phyloP scores from a whole-genome alignment of 2,888 invertebrate species.

The Eristalis arbustorum region DNA sequence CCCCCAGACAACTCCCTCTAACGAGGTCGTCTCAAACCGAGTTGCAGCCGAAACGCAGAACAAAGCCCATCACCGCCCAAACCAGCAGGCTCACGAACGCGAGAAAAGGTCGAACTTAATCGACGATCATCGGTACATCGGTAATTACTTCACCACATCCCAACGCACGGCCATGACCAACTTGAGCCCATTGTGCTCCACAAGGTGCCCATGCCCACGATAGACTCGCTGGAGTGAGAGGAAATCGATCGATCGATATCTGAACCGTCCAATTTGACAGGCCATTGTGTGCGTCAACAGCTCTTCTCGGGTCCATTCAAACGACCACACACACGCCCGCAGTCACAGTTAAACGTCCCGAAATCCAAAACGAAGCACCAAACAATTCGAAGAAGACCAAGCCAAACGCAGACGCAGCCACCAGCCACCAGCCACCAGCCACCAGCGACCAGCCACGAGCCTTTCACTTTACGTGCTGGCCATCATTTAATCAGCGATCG shows the following conservation, averaged over 20 bases:
- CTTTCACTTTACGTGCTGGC: constrained; percentile 63
- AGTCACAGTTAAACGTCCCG: not conserved
- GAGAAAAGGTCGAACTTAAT: not conserved
- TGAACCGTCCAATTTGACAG: not conserved
- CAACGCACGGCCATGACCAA: not conserved
- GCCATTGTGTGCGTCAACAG: not conserved
- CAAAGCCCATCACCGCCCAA: not conserved
- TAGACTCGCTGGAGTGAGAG: not conserved
- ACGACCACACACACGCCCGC: not conserved
- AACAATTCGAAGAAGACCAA: not conserved
- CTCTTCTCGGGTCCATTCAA: not conserved
- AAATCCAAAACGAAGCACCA: not conserved
- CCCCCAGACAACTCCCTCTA: too few relatives aligned
- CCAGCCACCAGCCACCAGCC: constrained; percentile 2
- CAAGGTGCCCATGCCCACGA: not conserved
- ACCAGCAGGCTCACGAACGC: not conserved
- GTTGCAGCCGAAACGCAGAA: too few relatives aligned
- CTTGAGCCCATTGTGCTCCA: not conserved
- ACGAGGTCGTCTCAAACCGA: too few relatives aligned
- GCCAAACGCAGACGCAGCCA: too few relatives aligned
- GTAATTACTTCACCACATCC: not conserved
- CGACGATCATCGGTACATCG: not conserved
- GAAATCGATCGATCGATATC: not conserved
- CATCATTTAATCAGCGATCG: constrained; percentile 57
- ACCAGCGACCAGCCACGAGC: constrained; percentile 12